Evolutionary conservation across 2,888 invertebrate genomes (phyloP), one percentile per base, ranked within the genome.

Genomic region (Daptonema setosum): DNA sequence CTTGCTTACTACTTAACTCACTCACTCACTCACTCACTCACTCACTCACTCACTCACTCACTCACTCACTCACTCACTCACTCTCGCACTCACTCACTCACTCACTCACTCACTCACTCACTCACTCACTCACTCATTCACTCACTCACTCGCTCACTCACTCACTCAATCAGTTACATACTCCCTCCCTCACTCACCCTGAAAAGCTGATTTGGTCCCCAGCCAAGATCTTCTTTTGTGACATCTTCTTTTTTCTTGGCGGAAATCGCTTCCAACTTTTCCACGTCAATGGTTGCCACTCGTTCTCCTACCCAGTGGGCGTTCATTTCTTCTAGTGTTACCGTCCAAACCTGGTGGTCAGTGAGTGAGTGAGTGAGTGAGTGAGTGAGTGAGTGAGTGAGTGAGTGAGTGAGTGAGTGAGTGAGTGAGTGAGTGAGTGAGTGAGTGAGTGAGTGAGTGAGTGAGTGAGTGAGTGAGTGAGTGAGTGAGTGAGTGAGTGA

Each of bases 281-380:
- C 51, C 24, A 60, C 43, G 47, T 64, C 58, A 22, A 63, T 51
- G 30, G 58, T 58, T 25, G 65, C 65, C 28, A 65, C 65, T 1
- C 65, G 56, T 2, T 64, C 63, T 8, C 61, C 62, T 35, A 61
- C 64, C 64, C 64, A 64, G 14, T 54, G 54, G 53, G 48, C 56
- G 48, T 60, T 62, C 64, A 64, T 62, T 45, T 63, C 60, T 25
- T 63, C 59, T 29, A 64, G 45, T 0, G 35, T 43, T 3, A 64
- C 61, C 35, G 64, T 64, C 64, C 64, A 64, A 17, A 64, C 64
- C 64, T 62, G 51, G 3, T 35, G 35, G 17, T 35, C 8, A 35
- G 35, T 35, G 11, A 35, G 8, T 47, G 17, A 47, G 22, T 47
- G 5, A 11, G n/a, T 5, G 5, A 14, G n/a, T 47, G 47, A 14